Evolutionary conservation across 1,140 invertebrate genomes (phyloP).

Genomic region (Pollicipes pollicipes): DNA sequence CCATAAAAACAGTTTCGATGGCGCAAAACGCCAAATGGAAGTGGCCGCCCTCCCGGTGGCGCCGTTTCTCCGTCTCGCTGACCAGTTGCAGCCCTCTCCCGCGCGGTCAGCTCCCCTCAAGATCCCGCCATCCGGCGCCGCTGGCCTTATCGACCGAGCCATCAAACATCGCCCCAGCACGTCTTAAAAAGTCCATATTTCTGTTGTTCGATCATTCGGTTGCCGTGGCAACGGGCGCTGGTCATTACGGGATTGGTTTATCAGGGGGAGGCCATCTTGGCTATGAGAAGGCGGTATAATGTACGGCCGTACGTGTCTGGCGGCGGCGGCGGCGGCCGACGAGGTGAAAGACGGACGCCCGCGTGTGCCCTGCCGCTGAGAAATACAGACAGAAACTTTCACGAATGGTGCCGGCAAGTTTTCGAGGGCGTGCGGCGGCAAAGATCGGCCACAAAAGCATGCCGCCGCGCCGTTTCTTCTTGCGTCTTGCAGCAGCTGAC

Average conservation of each 20-base stretch:
- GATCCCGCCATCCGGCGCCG: too few species aligned
- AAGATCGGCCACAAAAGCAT: too few species aligned
- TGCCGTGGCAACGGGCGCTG: background rate
- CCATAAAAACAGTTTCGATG: background rate
- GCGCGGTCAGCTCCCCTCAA: background rate
- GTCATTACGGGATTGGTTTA: background rate
- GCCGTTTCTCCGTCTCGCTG: background rate
- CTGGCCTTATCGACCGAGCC: background rate
- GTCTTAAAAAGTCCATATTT: constrained; percentile 2
- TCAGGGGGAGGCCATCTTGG: background rate
- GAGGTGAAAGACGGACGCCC: background rate
- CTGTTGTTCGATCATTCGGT: background rate
- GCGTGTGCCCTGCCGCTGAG: too few species aligned
- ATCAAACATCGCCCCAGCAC: background rate
- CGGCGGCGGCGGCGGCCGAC: background rate
- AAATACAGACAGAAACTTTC: too few species aligned
- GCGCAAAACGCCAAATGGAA: too few species aligned
- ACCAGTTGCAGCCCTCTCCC: background rate
- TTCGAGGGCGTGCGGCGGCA: too few species aligned
- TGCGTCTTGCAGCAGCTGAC: too few species aligned
- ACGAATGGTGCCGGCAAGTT: too few species aligned
- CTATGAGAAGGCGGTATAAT: background rate
- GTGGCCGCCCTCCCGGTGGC: background rate
- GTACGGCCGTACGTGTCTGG: background rate
- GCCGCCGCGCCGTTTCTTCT: too few species aligned